These are phyloP conservation scores for Girardinus metallicus DNA, from an alignment of 2,797 vertebrate species.

Conservation along the genomic window DNA sequence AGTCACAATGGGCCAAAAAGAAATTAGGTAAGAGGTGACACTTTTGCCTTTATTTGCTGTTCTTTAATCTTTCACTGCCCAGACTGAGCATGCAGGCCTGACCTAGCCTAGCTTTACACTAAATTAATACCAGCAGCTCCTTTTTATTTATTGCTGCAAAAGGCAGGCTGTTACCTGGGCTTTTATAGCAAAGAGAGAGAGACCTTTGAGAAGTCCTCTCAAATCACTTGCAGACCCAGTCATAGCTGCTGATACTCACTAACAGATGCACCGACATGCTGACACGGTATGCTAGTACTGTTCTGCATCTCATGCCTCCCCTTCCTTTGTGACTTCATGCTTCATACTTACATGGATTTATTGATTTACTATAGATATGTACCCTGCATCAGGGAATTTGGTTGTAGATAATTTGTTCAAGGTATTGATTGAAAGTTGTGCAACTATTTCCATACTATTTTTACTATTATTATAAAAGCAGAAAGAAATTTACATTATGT, in stretches of 20 bases:
- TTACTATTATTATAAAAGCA: slow-evolving; percentile 23
- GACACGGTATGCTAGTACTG: slow-evolving; percentile 8
- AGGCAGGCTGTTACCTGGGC: slow-evolving; percentile 70
- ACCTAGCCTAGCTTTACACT: slow-evolving; percentile 75
- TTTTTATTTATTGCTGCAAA: slow-evolving; percentile 77
- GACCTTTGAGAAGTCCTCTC: slow-evolving; percentile 72
- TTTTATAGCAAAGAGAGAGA: slow-evolving; percentile 68
- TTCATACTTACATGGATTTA: slow-evolving; percentile 36
- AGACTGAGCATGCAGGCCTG: slow-evolving; percentile 70
- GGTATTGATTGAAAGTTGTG: slow-evolving; percentile 26
- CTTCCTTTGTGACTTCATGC: slow-evolving; percentile 34
- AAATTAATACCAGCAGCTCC: slow-evolving; percentile 77
- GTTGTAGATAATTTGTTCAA: slow-evolving; percentile 24
- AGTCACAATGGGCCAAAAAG: slow-evolving; percentile 16
- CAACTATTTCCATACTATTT: slow-evolving; percentile 21
- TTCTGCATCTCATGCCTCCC: slow-evolving; percentile 32
- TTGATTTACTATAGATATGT: slow-evolving; percentile 38
- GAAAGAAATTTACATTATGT: slow-evolving; percentile 21
- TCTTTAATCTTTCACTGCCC: slow-evolving; percentile 79
- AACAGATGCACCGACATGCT: slow-evolving; percentile 23
- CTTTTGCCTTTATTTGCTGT: slow-evolving; percentile 72
- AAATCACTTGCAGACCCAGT: slow-evolving; percentile 73
- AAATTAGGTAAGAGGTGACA: slow-evolving; percentile 62
- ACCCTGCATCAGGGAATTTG: slow-evolving; percentile 31
- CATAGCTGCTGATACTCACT: slow-evolving; percentile 38